Percentiles rank a stretch among this genome's conserved stretches.
Evolutionary conservation across 2,888 invertebrate genomes (phyloP).

Genomic region (Acleris holmiana): DNA sequence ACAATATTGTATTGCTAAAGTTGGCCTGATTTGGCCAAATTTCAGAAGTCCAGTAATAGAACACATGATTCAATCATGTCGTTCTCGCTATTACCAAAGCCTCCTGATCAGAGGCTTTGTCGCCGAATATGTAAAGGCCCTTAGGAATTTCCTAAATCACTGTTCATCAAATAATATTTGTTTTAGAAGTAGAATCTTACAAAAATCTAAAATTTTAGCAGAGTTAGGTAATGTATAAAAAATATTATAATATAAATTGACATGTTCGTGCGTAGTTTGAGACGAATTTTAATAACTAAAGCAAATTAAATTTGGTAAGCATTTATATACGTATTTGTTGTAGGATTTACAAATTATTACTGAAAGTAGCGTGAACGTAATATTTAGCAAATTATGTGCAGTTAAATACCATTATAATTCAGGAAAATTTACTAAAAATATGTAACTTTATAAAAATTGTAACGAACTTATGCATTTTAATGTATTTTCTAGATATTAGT

Average conservation of each 20-base stretch:
- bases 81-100: no score
- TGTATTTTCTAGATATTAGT: slow-evolving; percentile 28
- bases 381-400: neutral
- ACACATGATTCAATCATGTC: no score
- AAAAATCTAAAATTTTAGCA: no score
- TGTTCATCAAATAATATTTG: no score
- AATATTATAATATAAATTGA: neutral
- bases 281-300: slow-evolving; percentile 1
- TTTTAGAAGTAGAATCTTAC: no score
- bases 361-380: slow-evolving; percentile 1
- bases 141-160: no score
- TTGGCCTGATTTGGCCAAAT: no score
- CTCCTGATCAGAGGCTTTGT: no score
- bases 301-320: slow-evolving; percentile 1
- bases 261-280: neutral
- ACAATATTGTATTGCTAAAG: no score
- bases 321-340: slow-evolving; percentile 13
- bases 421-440: slow-evolving; percentile 19
- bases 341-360: neutral
- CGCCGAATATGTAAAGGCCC: no score
- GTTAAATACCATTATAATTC: slow-evolving; percentile 14
- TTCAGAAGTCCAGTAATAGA: no score
- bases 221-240: no score
- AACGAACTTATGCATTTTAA: slow-evolving; percentile 14
- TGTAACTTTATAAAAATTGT: neutral